Base-by-base conservation (phyloP, 1,140 invertebrate genomes). In the Stenopsyche tienmushanensis region DNA sequence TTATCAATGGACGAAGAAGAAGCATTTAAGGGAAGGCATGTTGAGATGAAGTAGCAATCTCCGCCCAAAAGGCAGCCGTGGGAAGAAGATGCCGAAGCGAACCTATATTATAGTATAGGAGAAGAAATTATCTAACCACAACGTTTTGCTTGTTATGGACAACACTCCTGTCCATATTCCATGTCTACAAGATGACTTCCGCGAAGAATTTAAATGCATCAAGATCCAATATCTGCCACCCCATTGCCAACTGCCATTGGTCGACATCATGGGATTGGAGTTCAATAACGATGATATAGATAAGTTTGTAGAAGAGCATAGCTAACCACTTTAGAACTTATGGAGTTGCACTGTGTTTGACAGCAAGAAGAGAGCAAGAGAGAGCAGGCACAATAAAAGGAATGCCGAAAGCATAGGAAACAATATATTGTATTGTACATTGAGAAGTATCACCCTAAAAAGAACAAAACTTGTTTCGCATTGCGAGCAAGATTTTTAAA, bases 61-160 rank as follows among this genome's bases (percentile, higher is more conserved):
- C 29, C 29, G 17, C 7, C 44, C 5, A 5, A 18, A 47, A 47
- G 17, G 7, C 17, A 39, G 42, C n/a, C n/a, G n/a, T n/a, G n/a
- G 77, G 74, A 78, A 77, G 65, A 76, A 60, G 62, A 75, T 79
- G 71, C 73, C 75, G 42, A 72, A 64, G 26, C 34, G 71, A 45
- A 77, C 73, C 21, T 76, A 69, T 66, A 72, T 75, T 52, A 65
- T 67, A 17, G 50, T 68, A 58, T 70, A 73, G 52, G 72, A 78
- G 57, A 64, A 47, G 7, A n/a, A 7, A 39, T 39, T 39, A n/a
- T n/a, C 34, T n/a, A n/a, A n/a, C 34, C n/a, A 39, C 34, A 39
- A 39, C 7, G 7, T n/a, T 8, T 8, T n/a, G 34, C 7, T 8
- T 8, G 34, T 8, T n/a, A n/a, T n/a, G 34, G 7, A 8, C n/a